A percentile compares a stretch with the other conserved stretches of the same genome.
Conservation (phyloP, 2,888 invertebrate genomes). For the Andrena praecox region DNA sequence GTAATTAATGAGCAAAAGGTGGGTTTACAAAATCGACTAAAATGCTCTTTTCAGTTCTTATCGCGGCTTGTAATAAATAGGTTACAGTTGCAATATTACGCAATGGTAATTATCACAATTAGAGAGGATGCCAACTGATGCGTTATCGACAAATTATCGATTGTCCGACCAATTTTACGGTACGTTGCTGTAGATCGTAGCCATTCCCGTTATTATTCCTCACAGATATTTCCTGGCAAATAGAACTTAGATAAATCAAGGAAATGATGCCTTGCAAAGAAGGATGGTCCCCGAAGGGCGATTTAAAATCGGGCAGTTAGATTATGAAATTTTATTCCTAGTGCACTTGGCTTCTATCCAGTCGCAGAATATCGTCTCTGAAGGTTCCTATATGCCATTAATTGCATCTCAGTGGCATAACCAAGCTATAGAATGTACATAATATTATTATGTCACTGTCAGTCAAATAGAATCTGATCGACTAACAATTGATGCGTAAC, state of each 20-base stretch:
- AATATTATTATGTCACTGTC: conserved; percentile 12
- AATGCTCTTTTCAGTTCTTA: not conserved
- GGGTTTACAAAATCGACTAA: not conserved
- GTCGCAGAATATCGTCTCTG: conserved; percentile 19
- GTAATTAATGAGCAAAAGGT: not conserved
- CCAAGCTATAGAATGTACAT: not conserved
- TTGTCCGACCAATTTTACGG: not conserved
- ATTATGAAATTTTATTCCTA: conserved; percentile 56
- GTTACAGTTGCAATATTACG: not conserved
- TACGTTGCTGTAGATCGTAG: not conserved
- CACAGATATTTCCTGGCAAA: not conserved
- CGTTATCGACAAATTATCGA: conserved; percentile 5
- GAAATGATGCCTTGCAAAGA: not conserved
- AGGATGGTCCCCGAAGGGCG: conserved; percentile 9
- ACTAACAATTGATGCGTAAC: not conserved
- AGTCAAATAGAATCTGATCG: not conserved
- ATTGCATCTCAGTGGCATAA: conserved; percentile 40
- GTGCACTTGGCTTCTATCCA: conserved; percentile 56
- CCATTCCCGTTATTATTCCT: too few relatives aligned
- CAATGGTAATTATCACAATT: conserved; percentile 7
- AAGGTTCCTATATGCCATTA: conserved; percentile 40
- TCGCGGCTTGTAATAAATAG: not conserved
- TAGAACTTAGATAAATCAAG: not conserved
- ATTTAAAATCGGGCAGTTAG: conserved; percentile 38
- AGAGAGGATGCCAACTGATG: not conserved